Conservation (phyloP, 2,113 vertebrate species). For the Gallinago undulata region DNA sequence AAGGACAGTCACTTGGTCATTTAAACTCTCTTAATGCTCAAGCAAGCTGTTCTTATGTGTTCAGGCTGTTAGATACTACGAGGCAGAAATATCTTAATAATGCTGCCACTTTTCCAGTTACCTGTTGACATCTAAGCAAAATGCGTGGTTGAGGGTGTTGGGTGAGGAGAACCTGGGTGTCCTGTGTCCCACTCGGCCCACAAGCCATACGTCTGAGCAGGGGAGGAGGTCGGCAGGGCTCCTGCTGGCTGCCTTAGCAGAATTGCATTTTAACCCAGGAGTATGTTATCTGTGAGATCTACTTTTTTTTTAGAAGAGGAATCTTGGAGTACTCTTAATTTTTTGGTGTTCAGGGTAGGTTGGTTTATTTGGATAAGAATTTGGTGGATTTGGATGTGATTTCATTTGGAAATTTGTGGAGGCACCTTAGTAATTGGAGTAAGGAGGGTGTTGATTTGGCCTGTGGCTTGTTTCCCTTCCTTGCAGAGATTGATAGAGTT, state of each 20-base stretch:
- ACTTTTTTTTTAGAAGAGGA: not conserved
- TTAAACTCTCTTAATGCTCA: not conserved
- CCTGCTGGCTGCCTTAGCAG: accelerated
- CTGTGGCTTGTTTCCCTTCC: not conserved
- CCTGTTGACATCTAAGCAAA: not conserved
- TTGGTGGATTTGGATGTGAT: not conserved
- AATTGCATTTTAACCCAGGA: accelerated
- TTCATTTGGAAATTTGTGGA: not conserved
- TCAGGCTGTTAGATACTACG: too few relatives aligned
- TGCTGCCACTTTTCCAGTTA: not conserved
- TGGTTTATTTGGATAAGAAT: not conserved
- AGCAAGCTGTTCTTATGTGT: not conserved
- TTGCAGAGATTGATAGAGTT: not conserved
- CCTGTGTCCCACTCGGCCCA: too few relatives aligned
- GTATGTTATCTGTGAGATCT: accelerated
- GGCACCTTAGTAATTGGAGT: not conserved
- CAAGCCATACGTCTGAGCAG: not conserved
- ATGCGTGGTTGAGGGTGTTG: not conserved
- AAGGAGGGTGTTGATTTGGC: not conserved
- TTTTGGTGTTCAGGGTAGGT: not conserved
- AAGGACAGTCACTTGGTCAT: not conserved
- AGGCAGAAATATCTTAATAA: too few relatives aligned
- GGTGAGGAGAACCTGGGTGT: not conserved
- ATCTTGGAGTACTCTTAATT: not conserved
- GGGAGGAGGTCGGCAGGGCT: not conserved